Conservation (phyloP, 2,113 vertebrate species). For the Psettodes erumei region DNA sequence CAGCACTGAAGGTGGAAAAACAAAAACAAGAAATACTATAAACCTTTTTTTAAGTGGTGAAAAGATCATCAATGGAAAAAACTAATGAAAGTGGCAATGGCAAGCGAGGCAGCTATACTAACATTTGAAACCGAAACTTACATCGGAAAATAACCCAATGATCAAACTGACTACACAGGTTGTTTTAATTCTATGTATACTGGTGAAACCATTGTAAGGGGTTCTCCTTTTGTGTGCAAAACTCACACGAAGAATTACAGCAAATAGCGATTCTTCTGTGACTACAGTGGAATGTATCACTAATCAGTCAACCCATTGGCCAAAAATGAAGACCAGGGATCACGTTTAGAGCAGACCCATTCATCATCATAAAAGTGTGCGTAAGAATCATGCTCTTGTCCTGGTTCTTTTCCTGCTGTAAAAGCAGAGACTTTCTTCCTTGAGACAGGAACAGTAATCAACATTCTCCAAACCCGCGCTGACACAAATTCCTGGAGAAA, state of each 20-base stretch:
- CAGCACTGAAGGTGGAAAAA: conserved; percentile 85
- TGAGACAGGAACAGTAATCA: conserved; percentile 48
- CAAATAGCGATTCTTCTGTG: neutral
- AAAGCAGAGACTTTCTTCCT: conserved; percentile 7
- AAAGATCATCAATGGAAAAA: neutral
- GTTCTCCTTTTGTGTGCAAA: neutral
- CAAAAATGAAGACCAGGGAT: neutral
- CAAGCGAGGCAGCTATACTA: neutral
- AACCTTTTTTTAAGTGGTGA: neutral
- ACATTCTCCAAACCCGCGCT: conserved; percentile 11
- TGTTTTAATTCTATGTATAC: neutral
- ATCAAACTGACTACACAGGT: neutral
- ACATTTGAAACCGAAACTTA: neutral
- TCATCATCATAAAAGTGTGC: conserved; percentile 23
- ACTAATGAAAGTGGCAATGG: neutral
- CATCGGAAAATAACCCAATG: neutral
- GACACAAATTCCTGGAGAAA: conserved; percentile 44
- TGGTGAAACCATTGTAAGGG: too few relatives aligned
- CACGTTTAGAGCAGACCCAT: conserved; percentile 7
- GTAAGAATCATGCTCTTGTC: neutral
- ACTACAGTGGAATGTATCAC: neutral
- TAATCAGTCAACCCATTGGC: neutral
- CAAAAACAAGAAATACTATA: neutral
- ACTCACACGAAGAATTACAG: neutral
- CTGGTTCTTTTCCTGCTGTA: conserved; percentile 12